A percentile compares a stretch with the other conserved stretches of the same genome.
phyloP scores from a whole-genome alignment of 1,140 invertebrate genomes.

The Eumeta japonica region DNA sequence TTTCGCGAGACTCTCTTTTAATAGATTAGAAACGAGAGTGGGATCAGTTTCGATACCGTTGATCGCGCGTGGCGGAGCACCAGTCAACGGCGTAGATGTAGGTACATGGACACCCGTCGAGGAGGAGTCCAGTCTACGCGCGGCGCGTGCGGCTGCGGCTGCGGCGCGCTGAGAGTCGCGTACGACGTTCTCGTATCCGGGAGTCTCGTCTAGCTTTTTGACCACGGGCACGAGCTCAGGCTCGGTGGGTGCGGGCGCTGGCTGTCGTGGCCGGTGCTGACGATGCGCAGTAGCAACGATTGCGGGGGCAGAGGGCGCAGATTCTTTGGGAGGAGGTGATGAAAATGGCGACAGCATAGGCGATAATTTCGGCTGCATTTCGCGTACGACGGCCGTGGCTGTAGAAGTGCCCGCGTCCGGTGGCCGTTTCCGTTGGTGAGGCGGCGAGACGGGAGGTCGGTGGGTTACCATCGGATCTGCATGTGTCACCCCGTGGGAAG shows the following conservation, averaged over 20 bases:
- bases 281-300: too few relatives aligned
- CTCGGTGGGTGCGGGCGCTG: constrained; percentile 33
- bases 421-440: constrained; percentile 24
- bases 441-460: constrained; percentile 3
- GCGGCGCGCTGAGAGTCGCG: constrained; percentile 33
- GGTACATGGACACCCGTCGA: constrained; percentile 22
- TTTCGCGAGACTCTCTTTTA: constrained; percentile 50
- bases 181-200: constrained; percentile 42
- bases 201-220: constrained; percentile 49
- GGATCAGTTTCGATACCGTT: constrained; percentile 54
- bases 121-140: constrained; percentile 21
- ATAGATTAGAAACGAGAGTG: constrained; percentile 44
- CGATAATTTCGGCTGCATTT: constrained; percentile 46
- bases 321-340: constrained; percentile 27
- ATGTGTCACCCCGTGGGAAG: constrained; percentile 1
- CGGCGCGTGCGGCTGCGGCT: constrained; percentile 21
- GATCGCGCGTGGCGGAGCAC: constrained; percentile 19
- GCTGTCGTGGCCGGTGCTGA: constrained; percentile 20
- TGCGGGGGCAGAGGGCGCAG: too few relatives aligned
- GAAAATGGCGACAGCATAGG: constrained; percentile 46
- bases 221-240: constrained; percentile 42
- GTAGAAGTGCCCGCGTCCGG: too few relatives aligned
- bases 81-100: constrained; percentile 30
- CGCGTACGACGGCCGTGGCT: constrained; percentile 24
- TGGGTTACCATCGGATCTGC: not conserved